Evolutionary conservation across 1,140 invertebrate genomes (phyloP), one percentile per base, ranked within the genome.

Genomic region (Aphidius gifuensis): DNA sequence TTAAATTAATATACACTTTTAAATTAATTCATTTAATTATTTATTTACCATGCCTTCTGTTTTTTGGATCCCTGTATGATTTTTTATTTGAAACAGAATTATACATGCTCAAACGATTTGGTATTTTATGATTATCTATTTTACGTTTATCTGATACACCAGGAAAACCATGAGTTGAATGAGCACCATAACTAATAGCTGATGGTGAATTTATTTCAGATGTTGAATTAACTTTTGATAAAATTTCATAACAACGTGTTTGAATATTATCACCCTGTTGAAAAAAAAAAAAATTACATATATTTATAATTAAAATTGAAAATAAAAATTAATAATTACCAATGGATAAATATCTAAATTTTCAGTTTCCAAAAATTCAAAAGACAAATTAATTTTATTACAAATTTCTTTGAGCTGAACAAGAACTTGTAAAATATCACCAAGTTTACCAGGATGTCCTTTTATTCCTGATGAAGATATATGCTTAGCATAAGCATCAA

Each of bases 401-500:
- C 77, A 80, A 57, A 79, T 73, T 21, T 76, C 66, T 59, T 64
- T 71, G 5, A 81, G 50, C 16, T 79, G 70, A 5, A 73, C 58
- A 6, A 78, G 70, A 53, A 78, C 66, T 45, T 75, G 67, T 16
- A 81, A 51, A 55, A 80, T 68, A 38, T 80, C 76, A 44, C 71
- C 75, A 9, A 80, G 59, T 53, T 80, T 81, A 46, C 73, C 75
- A 9, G 76, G 69, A 60, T 79, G 69, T 43, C 71, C 72, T 65
- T 74, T 76, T 9, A 75, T 42, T 23, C 75, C 71, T 16, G 77
- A 78, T 48, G 68, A 73, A 0, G 78, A 77, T 68, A 81, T 74
- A 61, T 81, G 79, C 49, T 77, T 81, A 16, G 69, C 77, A 63
- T 80, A 81, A 49, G 77, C 74, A 57, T 42, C 72, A 23, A 81